Percentiles rank a stretch among this genome's conserved stretches.
phyloP scores from a whole-genome alignment of 2,888 invertebrate genomes.

The Eupithecia insigniata region DNA sequence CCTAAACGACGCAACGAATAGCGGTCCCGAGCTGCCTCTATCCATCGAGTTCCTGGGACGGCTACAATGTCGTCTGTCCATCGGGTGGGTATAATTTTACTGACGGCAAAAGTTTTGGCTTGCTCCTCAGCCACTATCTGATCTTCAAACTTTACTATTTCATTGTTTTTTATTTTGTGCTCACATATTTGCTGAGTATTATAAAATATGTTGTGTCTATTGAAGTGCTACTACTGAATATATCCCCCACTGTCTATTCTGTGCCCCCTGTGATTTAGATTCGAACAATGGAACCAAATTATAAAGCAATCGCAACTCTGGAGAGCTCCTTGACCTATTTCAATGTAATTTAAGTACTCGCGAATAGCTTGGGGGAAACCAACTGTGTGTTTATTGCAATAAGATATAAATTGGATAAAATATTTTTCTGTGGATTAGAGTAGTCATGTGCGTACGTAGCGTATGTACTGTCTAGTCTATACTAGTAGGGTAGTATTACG shows the following conservation, averaged over 20 bases:
- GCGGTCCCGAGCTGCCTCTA: no score
- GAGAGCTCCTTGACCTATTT: slow-evolving; percentile 79
- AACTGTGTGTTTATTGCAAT: slow-evolving; percentile 21
- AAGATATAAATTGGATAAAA: slow-evolving; percentile 23
- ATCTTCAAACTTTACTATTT: no score
- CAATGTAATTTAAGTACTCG: slow-evolving; percentile 31
- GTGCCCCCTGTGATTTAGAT: slow-evolving; percentile 64
- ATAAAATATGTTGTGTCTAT: background rate
- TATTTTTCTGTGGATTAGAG: slow-evolving; percentile 14
- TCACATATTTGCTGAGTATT: no score
- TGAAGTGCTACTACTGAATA: background rate
- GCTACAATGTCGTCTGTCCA: no score
- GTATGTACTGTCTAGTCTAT: background rate
- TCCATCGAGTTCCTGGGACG: no score
- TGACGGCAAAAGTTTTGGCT: no score
- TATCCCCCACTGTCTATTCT: background rate
- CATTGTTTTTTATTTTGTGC: no score
- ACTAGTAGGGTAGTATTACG: background rate
- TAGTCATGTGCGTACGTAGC: background rate
- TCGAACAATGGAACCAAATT: slow-evolving; percentile 77
- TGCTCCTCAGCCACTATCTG: no score
- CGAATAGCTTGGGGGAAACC: slow-evolving; percentile 23
- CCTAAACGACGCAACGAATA: no score
- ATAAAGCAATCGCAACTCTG: slow-evolving; percentile 71
- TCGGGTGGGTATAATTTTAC: no score